These are phyloP conservation scores for Dasypogon diadema DNA, from an alignment of 2,888 invertebrate genomes.

Conservation along the genomic window DNA sequence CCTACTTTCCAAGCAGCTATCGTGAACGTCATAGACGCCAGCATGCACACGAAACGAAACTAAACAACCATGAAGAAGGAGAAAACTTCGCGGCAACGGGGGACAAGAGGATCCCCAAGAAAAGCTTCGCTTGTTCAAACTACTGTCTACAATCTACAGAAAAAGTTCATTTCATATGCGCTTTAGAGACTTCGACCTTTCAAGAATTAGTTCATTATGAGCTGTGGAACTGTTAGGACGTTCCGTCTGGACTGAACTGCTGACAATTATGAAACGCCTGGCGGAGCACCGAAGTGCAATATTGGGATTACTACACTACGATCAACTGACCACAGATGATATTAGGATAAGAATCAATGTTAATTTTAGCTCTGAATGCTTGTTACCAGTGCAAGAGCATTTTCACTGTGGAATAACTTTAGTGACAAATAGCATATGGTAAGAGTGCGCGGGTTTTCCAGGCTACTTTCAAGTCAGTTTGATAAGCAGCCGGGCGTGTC, in stretches of 20 bases:
- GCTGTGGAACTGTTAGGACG: slow-evolving; percentile 1
- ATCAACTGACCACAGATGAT: no score
- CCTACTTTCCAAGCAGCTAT: slow-evolving; percentile 1
- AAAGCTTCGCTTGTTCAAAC: slow-evolving; percentile 7
- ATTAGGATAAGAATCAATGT: no score
- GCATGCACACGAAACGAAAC: slow-evolving; percentile 26
- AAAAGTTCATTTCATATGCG: slow-evolving; percentile 32
- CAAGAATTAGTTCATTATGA: slow-evolving; percentile 45
- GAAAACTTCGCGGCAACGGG: slow-evolving; percentile 10
- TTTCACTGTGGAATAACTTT: no score
- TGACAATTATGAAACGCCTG: slow-evolving; percentile 15
- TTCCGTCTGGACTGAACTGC: background rate
- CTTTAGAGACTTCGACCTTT: slow-evolving; percentile 4
- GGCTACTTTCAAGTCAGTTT: background rate
- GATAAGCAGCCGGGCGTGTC: slow-evolving; percentile 31
- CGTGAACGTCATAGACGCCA: background rate
- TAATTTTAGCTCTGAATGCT: no score
- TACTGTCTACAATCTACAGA: background rate
- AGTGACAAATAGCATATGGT: slow-evolving; percentile 2
- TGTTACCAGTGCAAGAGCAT: no score
- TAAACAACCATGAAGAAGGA: slow-evolving; percentile 15
- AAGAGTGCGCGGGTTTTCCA: background rate
- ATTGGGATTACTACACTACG: slow-evolving; percentile 14
- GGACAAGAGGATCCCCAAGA: slow-evolving; percentile 18
- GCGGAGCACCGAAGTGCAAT: slow-evolving; percentile 14